Evolutionary conservation across 2,113 vertebrate species (phyloP), one percentile per base, ranked within the genome.

Genomic region (Oreochromis aureus): DNA sequence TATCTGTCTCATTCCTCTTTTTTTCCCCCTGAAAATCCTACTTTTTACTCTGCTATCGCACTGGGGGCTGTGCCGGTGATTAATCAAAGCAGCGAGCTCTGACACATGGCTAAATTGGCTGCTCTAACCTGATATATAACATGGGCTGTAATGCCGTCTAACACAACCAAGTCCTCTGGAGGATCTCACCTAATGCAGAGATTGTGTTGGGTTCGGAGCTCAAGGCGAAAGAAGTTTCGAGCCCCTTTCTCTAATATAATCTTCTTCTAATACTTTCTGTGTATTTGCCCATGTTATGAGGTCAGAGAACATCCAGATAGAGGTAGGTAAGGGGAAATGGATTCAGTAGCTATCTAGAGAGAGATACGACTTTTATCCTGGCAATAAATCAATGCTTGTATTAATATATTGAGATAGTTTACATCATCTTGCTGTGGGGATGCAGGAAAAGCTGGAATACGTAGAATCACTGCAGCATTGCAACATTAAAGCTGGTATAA

Each of bases 81-180:
- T 95, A 96, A 96, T 96, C 95, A 95, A 93, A 91, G 91, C 84
- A 59, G 89, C 86, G 44, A 58, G 91, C 89, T 84, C 90, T 95
- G 94, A 95, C 93, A 94, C 83, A 59, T 79, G 81, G 93, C 89
- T 93, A 95, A 95, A 95, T 96, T 94, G 95, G 95, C 94, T 96
- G 91, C 87, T 93, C 94, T 93, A 94, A 94, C 91, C 94, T 96
- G 95, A 96, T 95, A 95, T 96, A 96, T 95, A 94, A 94, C 93
- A 86, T 82, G 84, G 90, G 89, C 90, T 92, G 92, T 66, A 83
- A 89, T 78, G 34, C 83, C 86, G 24, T 89, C 89, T 87, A 91
- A 92, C 89, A 93, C 91, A 84, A 78, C 66, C 71, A 1, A 18
- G 86, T 91, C 69, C 94, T 95, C 93, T 53, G 87, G 92, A 93